Base-by-base conservation (phyloP, 2,888 invertebrate species). In the Aproaerema taeniolella region DNA sequence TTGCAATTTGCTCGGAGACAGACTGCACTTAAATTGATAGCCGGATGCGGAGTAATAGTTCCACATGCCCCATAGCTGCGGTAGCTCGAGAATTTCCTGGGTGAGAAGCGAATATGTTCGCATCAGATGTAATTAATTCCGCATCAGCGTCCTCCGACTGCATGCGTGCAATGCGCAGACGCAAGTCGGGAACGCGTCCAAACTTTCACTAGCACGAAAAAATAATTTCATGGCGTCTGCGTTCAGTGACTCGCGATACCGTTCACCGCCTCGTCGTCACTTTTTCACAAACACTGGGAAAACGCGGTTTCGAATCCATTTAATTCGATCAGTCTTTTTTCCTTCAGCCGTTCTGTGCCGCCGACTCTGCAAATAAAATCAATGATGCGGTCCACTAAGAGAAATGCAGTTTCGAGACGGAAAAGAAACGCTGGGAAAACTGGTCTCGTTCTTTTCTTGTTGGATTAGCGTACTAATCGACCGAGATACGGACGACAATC, bases 171-270 rank as follows among this genome's bases (percentile, higher is more conserved):
- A 25, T 25, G 13, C 12, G 14, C 20, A 15, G 13, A 10, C 2
- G 6, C 28, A 16, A 7, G 7, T 13, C 53, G 50, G 53, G 55
- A 65, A 53, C 51, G 43, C 47, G 49, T 54, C 49, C 53, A 41
- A 62, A 76, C 77, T 79, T 80, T 80, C 79, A 75, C 79, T 74
- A 43, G 28, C 44, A 53, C 46, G 49, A 67, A 64, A 68, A 62
- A 49, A 52, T 48, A 39, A 51, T 52, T 58, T 56, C 52, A 62
- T 59, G 51, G 56, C 49, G 49, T 60, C 58, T 58, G 50, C 45
- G 53, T 47, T 61, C 47, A 55, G 52, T 52, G 63, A 59, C 62
- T 67, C 56, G 42, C 44, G 67, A 61, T 67, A 70, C 73, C 72
- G 71, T 74, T 76, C 67, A 72, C 64, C 59, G 58, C 42, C 41